Percentiles rank a stretch among this genome's conserved stretches.
These are phyloP conservation scores for Hydra vulgaris DNA, from an alignment of 30 jellyfish, hydroid and myxozoan genomes.

Conservation along the genomic window DNA sequence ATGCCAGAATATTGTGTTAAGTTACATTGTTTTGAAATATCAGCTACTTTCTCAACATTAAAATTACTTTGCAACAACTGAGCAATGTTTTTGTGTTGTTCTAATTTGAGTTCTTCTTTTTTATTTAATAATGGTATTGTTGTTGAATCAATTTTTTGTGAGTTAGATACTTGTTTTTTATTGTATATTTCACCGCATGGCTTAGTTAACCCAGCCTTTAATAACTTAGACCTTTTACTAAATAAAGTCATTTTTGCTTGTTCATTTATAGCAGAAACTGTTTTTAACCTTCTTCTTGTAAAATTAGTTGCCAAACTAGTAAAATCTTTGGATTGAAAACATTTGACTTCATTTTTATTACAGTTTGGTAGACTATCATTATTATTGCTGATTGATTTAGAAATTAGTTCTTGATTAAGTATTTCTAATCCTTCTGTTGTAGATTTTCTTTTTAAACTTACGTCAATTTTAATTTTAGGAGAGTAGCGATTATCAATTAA, in stretches of 20 bases:
- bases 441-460: neutral
- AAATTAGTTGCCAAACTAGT: neutral
- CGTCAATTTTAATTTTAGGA: neutral
- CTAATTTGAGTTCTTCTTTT: no score
- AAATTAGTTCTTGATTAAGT: neutral
- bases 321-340: neutral
- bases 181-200: neutral
- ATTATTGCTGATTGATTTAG: neutral
- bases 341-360: neutral
- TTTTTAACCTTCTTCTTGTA: neutral
- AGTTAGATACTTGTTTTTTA: neutral
- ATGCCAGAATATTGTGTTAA: no score
- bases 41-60: no score
- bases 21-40: no score
- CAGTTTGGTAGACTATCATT: neutral
- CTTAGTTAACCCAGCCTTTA: slow-evolving; percentile 9
- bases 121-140: neutral
- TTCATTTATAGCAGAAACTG: slow-evolving; percentile 8
- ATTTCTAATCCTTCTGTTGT: neutral
- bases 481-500: neutral
- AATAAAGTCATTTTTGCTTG: slow-evolving; percentile 16
- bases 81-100: no score
- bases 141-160: neutral
- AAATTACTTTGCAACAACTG: no score
- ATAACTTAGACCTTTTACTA: slow-evolving; percentile 12